Conservation (phyloP, 2,113 vertebrate genomes). For the Neogale vison region DNA sequence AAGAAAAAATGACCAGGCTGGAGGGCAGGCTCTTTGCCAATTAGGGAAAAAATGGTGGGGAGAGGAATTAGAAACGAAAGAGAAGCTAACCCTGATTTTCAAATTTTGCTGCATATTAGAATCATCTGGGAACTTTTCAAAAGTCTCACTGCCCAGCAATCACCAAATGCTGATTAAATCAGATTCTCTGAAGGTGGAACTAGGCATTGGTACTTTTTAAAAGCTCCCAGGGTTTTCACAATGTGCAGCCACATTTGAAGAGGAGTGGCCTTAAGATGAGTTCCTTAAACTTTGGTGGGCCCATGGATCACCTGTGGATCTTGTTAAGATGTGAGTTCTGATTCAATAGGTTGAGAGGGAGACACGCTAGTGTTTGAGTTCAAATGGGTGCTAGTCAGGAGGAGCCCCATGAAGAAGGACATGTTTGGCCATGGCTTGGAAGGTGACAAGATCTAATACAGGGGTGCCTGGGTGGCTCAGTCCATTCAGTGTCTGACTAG, state of each 20-base stretch:
- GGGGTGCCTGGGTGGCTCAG: background rate
- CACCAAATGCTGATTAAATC: background rate
- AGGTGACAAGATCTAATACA: background rate
- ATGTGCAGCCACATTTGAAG: background rate
- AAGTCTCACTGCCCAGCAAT: background rate
- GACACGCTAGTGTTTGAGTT: background rate
- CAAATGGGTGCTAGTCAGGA: background rate
- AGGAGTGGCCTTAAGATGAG: background rate
- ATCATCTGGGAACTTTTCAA: conserved; percentile 38
- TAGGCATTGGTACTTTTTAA: background rate
- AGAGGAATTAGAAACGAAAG: background rate
- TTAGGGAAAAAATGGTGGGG: background rate
- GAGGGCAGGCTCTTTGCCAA: background rate
- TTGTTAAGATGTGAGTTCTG: background rate
- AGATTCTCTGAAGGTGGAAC: background rate
- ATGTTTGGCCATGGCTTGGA: background rate
- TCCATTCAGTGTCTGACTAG: background rate
- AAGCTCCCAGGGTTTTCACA: background rate
- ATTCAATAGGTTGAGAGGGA: background rate
- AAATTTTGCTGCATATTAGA: background rate
- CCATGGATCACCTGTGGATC: background rate
- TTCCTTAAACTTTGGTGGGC: background rate
- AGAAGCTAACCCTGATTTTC: background rate
- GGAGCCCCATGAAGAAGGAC: background rate
- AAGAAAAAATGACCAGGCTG: background rate